Evolutionary conservation across 2,888 invertebrate species (phyloP).

Genomic region (Spodoptera picta): DNA sequence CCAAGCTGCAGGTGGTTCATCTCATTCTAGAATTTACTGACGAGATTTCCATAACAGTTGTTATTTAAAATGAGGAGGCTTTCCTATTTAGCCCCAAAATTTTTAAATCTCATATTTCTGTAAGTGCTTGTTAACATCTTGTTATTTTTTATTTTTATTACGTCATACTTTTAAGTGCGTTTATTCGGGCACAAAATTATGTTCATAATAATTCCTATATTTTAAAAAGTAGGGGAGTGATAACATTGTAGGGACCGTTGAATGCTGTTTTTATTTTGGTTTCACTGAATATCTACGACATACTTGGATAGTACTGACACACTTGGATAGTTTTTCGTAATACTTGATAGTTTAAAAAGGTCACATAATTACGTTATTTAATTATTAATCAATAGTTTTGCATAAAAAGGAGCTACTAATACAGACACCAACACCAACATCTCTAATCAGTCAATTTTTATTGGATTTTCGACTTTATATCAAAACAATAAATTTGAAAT

Average conservation of each 20-base stretch:
- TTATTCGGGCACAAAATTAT: slow-evolving; percentile 68
- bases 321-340: background rate
- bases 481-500: too few species aligned
- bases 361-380: too few species aligned
- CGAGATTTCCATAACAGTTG: slow-evolving; percentile 42
- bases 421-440: background rate
- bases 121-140: slow-evolving; percentile 68
- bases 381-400: too few species aligned
- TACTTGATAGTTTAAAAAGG: too few species aligned
- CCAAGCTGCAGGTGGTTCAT: slow-evolving; percentile 54
- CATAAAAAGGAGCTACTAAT: too few species aligned
- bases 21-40: slow-evolving; percentile 51
- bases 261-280: slow-evolving; percentile 22
- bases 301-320: slow-evolving; percentile 16
- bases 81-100: slow-evolving; percentile 43
- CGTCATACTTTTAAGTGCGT: slow-evolving; percentile 62
- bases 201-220: slow-evolving; percentile 55
- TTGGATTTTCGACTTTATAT: too few species aligned
- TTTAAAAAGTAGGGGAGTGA: slow-evolving; percentile 46
- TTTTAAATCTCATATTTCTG: slow-evolving; percentile 54
- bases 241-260: slow-evolving; percentile 45
- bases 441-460: background rate
- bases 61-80: slow-evolving; percentile 48
- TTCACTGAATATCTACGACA: background rate
- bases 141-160: slow-evolving; percentile 63